Evolutionary conservation across 2,113 vertebrate genomes (phyloP).

Genomic region (Trematocara unimaculatum): DNA sequence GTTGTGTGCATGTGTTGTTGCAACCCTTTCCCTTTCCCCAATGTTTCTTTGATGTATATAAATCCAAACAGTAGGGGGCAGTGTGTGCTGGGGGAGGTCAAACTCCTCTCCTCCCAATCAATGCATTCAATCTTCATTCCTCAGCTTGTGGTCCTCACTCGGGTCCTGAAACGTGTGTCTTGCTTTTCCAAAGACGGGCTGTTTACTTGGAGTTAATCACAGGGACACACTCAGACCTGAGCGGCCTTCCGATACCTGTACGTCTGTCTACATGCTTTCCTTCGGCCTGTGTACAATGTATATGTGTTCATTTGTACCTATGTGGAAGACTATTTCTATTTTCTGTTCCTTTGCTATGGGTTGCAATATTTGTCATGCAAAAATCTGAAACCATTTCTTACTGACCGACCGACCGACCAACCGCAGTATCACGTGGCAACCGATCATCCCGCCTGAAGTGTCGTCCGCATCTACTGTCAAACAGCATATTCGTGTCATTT

Average conservation of each 20-base stretch:
- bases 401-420: slow-evolving; percentile 60
- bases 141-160: slow-evolving; percentile 53
- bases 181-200: slow-evolving; percentile 73
- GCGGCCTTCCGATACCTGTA: slow-evolving; percentile 49
- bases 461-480: slow-evolving; percentile 69
- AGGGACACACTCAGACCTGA: slow-evolving; percentile 65
- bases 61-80: slow-evolving; percentile 71
- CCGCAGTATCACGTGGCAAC: slow-evolving; percentile 45
- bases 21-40: slow-evolving; percentile 57
- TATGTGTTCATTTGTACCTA: slow-evolving; percentile 65
- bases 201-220: slow-evolving; percentile 75
- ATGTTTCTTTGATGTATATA: slow-evolving; percentile 73
- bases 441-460: slow-evolving; percentile 46
- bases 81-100: slow-evolving; percentile 69
- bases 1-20: slow-evolving; percentile 78
- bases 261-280: slow-evolving; percentile 59
- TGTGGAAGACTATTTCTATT: slow-evolving; percentile 55
- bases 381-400: slow-evolving; percentile 61
- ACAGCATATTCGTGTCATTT: slow-evolving; percentile 63
- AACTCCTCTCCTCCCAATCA: slow-evolving; percentile 67
- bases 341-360: slow-evolving; percentile 62
- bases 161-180: slow-evolving; percentile 67
- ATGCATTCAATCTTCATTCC: slow-evolving; percentile 69
- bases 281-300: slow-evolving; percentile 46
- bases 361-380: slow-evolving; percentile 71